Conservation (phyloP, 2,888 invertebrate species). For the Ecliptopera silaceata region DNA sequence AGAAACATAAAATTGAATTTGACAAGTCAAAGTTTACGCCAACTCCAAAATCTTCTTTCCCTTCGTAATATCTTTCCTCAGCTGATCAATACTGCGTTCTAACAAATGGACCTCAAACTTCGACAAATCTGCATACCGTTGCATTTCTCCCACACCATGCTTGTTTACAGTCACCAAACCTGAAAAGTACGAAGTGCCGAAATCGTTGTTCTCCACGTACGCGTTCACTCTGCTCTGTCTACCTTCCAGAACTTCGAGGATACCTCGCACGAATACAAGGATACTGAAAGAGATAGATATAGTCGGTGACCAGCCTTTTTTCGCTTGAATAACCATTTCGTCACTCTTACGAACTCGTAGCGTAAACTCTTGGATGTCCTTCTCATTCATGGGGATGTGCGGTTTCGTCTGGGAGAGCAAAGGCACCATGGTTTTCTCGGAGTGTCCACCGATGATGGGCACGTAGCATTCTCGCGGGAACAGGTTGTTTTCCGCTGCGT, state of each 20-base stretch:
- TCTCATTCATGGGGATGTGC: conserved; percentile 66
- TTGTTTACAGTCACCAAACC: conserved; percentile 55
- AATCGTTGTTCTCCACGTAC: conserved; percentile 66
- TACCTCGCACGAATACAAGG: conserved; percentile 80
- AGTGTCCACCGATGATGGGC: conserved; percentile 91
- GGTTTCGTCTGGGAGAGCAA: conserved; percentile 88
- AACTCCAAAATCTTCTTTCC: conserved; percentile 61
- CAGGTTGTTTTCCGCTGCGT: conserved; percentile 85
- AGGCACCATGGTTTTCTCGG: conserved; percentile 89
- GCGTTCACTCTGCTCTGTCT: conserved; percentile 50
- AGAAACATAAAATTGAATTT: background rate
- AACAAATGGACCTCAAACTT: conserved; percentile 58
- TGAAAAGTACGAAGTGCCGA: conserved; percentile 63
- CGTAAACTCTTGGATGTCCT: conserved; percentile 63
- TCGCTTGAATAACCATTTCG: conserved; percentile 84
- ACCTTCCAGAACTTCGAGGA: conserved; percentile 77
- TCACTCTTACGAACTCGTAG: conserved; percentile 81
- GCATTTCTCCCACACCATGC: conserved; percentile 58
- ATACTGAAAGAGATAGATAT: conserved; percentile 86
- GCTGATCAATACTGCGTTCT: conserved; percentile 52
- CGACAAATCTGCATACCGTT: conserved; percentile 51
- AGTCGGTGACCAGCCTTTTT: conserved; percentile 82
- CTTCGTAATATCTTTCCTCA: conserved; percentile 56
- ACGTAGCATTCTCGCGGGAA: conserved; percentile 86
- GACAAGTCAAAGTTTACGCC: conserved; percentile 27